Conservation (phyloP, 2,113 vertebrate species). For the Cynopterus brachyotis region DNA sequence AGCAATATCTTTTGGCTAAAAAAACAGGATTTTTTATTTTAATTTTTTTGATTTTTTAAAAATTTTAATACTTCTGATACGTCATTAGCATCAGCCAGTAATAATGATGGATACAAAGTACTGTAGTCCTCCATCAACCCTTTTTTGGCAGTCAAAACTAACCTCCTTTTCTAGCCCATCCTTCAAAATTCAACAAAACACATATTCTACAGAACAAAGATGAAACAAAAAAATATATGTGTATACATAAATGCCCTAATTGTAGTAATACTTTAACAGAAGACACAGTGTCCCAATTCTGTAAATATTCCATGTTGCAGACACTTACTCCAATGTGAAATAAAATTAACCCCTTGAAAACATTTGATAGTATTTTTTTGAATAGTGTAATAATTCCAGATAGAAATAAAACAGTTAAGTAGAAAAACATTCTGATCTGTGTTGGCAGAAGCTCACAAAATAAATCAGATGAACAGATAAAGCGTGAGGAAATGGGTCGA, state of each 20-base stretch:
- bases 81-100: neutral
- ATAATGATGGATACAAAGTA: slow-evolving; percentile 18
- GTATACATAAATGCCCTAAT: neutral
- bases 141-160: slow-evolving; percentile 4
- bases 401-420: neutral
- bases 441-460: neutral
- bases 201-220: neutral
- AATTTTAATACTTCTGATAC: neutral
- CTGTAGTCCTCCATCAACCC: neutral
- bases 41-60: neutral
- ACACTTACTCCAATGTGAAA: neutral
- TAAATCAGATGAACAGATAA: neutral
- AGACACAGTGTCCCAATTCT: neutral
- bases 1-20: slow-evolving; percentile 94
- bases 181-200: neutral
- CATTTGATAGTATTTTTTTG: neutral
- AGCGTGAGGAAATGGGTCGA: neutral
- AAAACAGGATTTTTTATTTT: slow-evolving; percentile 57
- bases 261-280: neutral
- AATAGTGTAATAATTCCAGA: neutral
- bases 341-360: neutral
- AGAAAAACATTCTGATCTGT: neutral
- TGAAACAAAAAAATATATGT: neutral
- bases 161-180: neutral
- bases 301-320: neutral